Evolutionary conservation across 2,797 vertebrate genomes (phyloP), one percentile per base, ranked within the genome.

Genomic region (Scleropages formosus): DNA sequence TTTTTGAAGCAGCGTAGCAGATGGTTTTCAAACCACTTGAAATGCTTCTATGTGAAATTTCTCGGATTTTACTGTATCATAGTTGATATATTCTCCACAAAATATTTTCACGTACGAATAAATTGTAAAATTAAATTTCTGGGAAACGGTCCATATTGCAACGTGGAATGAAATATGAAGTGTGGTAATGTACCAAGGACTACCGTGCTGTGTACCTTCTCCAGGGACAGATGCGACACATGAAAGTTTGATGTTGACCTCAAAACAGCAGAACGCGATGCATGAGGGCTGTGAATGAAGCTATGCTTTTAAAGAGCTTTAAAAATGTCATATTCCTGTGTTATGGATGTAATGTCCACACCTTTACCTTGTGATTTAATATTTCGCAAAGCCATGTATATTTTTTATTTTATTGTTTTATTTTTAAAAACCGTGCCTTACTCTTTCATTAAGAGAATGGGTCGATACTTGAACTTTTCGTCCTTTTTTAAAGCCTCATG

Each of bases 111-210:
- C n/a, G 58, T 18, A 7, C 58, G 13, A 60, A 10, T 18, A 18
- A 20, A 18, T n/a, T 15, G 18, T 18, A 60, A 15, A 7, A 20
- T 60, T 47, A n/a, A n/a, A 72, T 49, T 68, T 31, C 47, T 72
- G 44, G 20, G 64, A 70, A 56, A 70, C 46, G 47, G 56, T 20
- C 53, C 51, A 64, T 31, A 46, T 7, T 63, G 72, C 73, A 24
- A 31, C 71, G 53, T 72, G 70, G 74, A 81, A 73, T 27, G 75
- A 64, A n/a, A n/a, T n/a, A 60, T 64, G 22, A 62, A 26, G 62
- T 22, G 24, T 15, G 4, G 73, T 73, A 61, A 58, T 67, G 74
- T 58, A 68, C 65, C 75, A 59, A 73, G 74, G 68, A 16, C 53
- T 49, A 72, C 46, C 77, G 68, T 44, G 49, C 72, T 46, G 15